phyloP scores from a whole-genome alignment of 1,140 invertebrate species.

The Oscheius sp. region DNA sequence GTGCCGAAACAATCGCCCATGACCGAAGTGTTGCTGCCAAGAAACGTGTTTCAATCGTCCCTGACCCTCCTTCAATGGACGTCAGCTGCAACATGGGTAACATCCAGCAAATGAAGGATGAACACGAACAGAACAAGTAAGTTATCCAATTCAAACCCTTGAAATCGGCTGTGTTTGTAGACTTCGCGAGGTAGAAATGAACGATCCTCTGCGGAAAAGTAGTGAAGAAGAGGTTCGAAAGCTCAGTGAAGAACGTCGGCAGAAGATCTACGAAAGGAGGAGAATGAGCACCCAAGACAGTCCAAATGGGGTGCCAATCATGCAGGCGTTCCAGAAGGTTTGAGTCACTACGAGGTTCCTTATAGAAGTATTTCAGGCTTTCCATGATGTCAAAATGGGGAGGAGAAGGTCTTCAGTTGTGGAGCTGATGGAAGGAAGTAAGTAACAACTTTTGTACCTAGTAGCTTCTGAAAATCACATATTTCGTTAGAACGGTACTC shows the following conservation, averaged over 20 bases:
- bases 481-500: background rate
- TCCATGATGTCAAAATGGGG: constrained; percentile 17
- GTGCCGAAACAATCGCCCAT: constrained; percentile 40
- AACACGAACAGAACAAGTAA: constrained; percentile 31
- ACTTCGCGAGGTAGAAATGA: constrained; percentile 20
- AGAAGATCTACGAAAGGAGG: constrained; percentile 14
- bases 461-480: background rate
- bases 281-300: constrained; percentile 21
- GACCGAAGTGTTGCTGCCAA: constrained; percentile 33
- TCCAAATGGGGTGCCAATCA: constrained; percentile 34
- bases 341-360: background rate
- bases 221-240: constrained; percentile 33
- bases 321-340: constrained; percentile 37
- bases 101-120: constrained; percentile 32
- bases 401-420: constrained; percentile 10
- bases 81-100: constrained; percentile 26
- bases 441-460: background rate
- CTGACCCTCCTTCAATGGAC: constrained; percentile 41
- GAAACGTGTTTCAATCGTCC: constrained; percentile 38
- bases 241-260: constrained; percentile 32
- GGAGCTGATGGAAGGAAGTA: background rate
- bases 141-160: background rate
- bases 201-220: constrained; percentile 6
- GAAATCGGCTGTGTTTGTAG: background rate
- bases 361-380: constrained; percentile 16